Base-by-base conservation (phyloP, 2,797 vertebrate species). In the Ispidina lecontei region DNA sequence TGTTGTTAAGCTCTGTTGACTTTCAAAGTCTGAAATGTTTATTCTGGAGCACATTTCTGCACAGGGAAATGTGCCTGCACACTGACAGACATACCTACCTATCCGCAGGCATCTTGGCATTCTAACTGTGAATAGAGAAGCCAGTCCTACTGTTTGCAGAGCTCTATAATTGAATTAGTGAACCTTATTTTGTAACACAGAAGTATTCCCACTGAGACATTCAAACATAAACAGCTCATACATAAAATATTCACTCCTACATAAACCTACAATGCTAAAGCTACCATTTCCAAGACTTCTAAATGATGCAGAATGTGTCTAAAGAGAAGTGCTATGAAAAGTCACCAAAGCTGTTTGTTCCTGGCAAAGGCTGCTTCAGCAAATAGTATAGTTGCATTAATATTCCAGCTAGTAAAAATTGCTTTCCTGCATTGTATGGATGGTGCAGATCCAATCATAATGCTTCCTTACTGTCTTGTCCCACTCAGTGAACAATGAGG, bases 91-190 rank as follows among this genome's bases (percentile, higher is more conserved):
- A 68, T 55, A 72, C 78, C 33, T 87, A 65, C 59, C 37, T 91
- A 74, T 84, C 82, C 7, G 6, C 92, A 95, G 92, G 84, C 69
- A 37, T 84, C 51, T 68, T 89, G 75, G 43, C 72, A 85, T 87
- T 91, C 65, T 84, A 67, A 60, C 88, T 87, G 85, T 84, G 84
- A 89, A 37, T 3, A 64, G 33, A 64, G 22, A 91, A 87, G 33
- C 12, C 47, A 82, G 10, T 68, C 69, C 46, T 90, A 35, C 81
- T 82, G 69, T 87, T 91, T 82, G 9, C 51, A 74, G 62, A 70
- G 46, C n/a, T 82, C 29, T 87, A 5, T 93, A 91, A 95, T 94
- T 95, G 84, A 95, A 90, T 91, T 95, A 74, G 68, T 59, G 60
- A 84, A 72, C n/a, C 29, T 83, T 62, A 62, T 76, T 93, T 89